Evolutionary conservation across 2,113 vertebrate genomes (phyloP), one percentile per base, ranked within the genome.

Genomic region (Leucopternis melanops): DNA sequence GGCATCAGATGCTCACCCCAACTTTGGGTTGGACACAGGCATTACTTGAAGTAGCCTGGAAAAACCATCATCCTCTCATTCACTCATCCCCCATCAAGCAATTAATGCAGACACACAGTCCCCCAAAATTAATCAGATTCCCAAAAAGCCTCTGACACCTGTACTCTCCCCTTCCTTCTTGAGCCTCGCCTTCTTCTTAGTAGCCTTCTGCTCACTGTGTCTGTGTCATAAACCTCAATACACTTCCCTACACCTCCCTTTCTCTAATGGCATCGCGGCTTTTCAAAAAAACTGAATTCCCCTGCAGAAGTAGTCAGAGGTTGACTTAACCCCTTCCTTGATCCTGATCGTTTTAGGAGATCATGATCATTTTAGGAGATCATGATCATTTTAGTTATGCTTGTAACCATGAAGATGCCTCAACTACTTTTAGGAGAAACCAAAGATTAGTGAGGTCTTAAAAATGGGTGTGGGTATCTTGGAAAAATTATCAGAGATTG

Each of bases 101-200:
- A 45, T 72, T 38, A 50, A 47, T 19, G 14, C 15, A 63, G 44
- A 23, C 23, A 40, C 11, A 47, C 22, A 45, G 25, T 26, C 9
- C 18, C 2, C 16, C 11, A 15, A 91, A 44, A 85, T 31, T 14
- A 23, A 62, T 15, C 26, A 55, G 22, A 62, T 12, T 54, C 20
- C 23, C 7, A 1, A 34, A 90, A 81, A n/a, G 2, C 15, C 25
- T 61, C 44, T 1, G 0, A 44, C 16, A 77, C 4, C 9, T 63
- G 3, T 3, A 66, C 1, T 18, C 9, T 6, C 6, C 8, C 2
- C 4, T 57, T 66, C 8, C 8, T 70, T n/a, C 22, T 16, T 18
- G 9, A 75, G 21, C 13, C 26, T 27, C 10, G 4, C 29, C 14
- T 62, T n/a, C n/a, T n/a, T n/a, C n/a, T n/a, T n/a, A n/a, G n/a